Base-by-base conservation (phyloP, 2,113 vertebrate genomes). In the Thunnus maccoyii region DNA sequence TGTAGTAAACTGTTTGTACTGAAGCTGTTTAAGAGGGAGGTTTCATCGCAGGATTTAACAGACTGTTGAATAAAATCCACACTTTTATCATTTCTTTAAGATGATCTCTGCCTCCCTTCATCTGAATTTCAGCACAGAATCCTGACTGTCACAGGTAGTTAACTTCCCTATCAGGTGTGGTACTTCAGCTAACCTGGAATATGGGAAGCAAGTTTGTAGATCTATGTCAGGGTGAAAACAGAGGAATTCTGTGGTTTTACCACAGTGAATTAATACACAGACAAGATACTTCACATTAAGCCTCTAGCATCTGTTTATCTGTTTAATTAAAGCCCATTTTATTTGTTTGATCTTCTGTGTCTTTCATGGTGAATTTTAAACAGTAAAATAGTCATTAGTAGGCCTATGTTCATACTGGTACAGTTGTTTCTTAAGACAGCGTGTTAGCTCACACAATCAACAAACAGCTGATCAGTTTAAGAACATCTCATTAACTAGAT, bases 261-360 rank as follows among this genome's bases (percentile, higher is more conserved):
- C 10, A 22, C 52, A 32, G 30, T 54, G n/a, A 58, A 82, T 82
- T 50, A 48, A 71, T 56, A 71, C 65, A n/a, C 72, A 50, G 36
- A 58, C 27, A 16, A 50, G 30, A 65, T 72, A 55, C 14, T 47
- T 72, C 54, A 62, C 16, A 58, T 64, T 61, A 65, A 41, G 44
- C 30, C 15, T 41, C 16, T 22, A 79, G 41, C 67, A 76, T 68
- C 67, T 76, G 61, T 76, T 73, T 48, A 54, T 74, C 71, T 22
- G 30, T 78, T 66, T 17, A 30, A 56, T 41, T 75, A 67, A 79
- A 83, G 57, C 3, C 30, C 17, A 20, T 72, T 76, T 72, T 62
- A 75, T 58, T 72, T 5, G 56, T 25, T 48, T 51, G 20, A 83
- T 64, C 50, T 58, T 60, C 16, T 2, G 3, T 0, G 20, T 68